Percentiles rank a stretch among this genome's conserved stretches.
These are phyloP conservation scores for Gymnoscelis rufifasciata DNA, from an alignment of 2,888 invertebrate genomes.

Conservation along the genomic window DNA sequence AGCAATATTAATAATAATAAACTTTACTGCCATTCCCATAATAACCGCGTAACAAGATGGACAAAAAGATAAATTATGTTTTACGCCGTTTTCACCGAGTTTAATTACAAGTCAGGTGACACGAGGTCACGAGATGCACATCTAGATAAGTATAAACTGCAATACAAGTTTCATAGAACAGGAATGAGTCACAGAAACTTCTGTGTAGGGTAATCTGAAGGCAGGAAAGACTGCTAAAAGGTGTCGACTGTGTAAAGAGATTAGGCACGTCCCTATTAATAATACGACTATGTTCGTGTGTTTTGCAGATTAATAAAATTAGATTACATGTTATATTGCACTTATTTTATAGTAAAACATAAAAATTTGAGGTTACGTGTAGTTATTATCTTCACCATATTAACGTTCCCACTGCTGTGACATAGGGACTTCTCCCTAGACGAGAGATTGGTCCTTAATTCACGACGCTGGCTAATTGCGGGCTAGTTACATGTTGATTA, in stretches of 20 bases:
- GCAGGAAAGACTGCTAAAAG: slow-evolving; percentile 37
- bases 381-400: no score
- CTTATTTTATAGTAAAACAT: no score
- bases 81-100: slow-evolving; percentile 10
- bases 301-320: no score
- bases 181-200: slow-evolving; percentile 3
- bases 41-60: slow-evolving; percentile 1
- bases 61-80: slow-evolving; percentile 6
- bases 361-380: no score
- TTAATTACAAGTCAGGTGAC: slow-evolving; percentile 1
- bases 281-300: no score
- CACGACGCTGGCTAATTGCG: no score
- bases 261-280: slow-evolving; percentile 67
- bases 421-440: no score
- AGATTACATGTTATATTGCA: no score
- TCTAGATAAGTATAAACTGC: neutral
- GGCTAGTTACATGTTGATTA: no score
- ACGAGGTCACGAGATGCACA: neutral
- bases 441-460: no score
- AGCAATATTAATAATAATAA: neutral
- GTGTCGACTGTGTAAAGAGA: slow-evolving; percentile 44
- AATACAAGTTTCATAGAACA: neutral
- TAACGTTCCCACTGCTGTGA: no score
- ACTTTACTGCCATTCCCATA: slow-evolving; percentile 3
- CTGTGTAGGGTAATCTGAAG: slow-evolving; percentile 25